These are phyloP conservation scores for Himalopsyche japonica DNA, from an alignment of 2,888 invertebrate species.

Conservation along the genomic window DNA sequence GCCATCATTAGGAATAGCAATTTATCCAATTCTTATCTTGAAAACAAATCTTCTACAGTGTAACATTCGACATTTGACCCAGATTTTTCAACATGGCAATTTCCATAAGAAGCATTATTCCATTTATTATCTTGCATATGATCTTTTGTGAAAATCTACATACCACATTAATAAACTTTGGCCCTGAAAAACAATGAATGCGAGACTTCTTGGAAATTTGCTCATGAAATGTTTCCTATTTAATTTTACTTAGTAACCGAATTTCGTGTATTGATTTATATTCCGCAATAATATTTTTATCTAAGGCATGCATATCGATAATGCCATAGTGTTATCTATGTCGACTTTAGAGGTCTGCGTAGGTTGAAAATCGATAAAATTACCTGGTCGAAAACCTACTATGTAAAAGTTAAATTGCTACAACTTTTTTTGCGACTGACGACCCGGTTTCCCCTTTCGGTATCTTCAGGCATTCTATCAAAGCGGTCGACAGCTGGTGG, in stretches of 20 bases:
- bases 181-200: not conserved
- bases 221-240: not conserved
- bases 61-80: not conserved
- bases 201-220: not conserved
- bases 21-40: not conserved
- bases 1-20: not conserved
- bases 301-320: too few species aligned
- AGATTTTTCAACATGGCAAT: not conserved
- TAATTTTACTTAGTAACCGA: not conserved
- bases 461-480: too few species aligned
- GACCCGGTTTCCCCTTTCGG: too few species aligned
- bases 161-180: not conserved
- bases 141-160: not conserved
- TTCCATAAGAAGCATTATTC: not conserved
- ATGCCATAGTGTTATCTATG: too few species aligned
- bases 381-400: too few species aligned
- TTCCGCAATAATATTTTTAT: too few species aligned
- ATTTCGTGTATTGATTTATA: too few species aligned
- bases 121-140: not conserved
- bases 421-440: too few species aligned
- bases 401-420: too few species aligned
- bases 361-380: too few species aligned
- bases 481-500: too few species aligned
- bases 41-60: not conserved
- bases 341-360: too few species aligned